These are phyloP conservation scores for Procavia capensis DNA, from an alignment of 2,113 vertebrate genomes.

Conservation along the genomic window DNA sequence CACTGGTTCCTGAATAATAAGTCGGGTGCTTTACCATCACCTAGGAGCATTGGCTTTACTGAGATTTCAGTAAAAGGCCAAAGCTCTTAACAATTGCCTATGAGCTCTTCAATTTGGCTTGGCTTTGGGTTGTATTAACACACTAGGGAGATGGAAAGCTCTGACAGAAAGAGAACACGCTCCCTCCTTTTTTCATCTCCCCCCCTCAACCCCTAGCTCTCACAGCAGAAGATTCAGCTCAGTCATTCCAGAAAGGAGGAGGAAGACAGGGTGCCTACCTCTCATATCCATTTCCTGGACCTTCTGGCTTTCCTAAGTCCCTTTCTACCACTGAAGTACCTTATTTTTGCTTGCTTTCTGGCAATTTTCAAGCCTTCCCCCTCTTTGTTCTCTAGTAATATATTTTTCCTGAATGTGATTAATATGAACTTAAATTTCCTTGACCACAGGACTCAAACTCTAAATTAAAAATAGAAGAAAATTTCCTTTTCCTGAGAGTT, in stretches of 20 bases:
- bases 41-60: conserved; percentile 60
- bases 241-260: not conserved
- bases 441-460: not conserved
- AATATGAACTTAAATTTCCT: not conserved
- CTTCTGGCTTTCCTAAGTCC: conserved; percentile 47
- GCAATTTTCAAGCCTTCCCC: not conserved
- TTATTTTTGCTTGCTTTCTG: conserved; percentile 78
- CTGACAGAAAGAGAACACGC: conserved; percentile 17
- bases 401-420: conserved; percentile 38
- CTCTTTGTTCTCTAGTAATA: not conserved
- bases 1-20: conserved; percentile 77
- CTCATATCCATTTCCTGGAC: conserved; percentile 63
- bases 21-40: conserved; percentile 75
- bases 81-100: conserved; percentile 72
- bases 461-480: conserved; percentile 27
- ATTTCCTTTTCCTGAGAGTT: not conserved
- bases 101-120: conserved; percentile 65
- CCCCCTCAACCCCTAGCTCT: not conserved
- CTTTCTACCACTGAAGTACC: conserved; percentile 54
- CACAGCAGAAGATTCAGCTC: conserved; percentile 24
- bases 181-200: not conserved
- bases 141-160: conserved; percentile 29
- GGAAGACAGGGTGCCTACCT: not conserved
- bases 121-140: conserved; percentile 54
- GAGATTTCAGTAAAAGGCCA: conserved; percentile 78